Conservation (phyloP, 2,113 vertebrate genomes). For the Bos indicus region DNA sequence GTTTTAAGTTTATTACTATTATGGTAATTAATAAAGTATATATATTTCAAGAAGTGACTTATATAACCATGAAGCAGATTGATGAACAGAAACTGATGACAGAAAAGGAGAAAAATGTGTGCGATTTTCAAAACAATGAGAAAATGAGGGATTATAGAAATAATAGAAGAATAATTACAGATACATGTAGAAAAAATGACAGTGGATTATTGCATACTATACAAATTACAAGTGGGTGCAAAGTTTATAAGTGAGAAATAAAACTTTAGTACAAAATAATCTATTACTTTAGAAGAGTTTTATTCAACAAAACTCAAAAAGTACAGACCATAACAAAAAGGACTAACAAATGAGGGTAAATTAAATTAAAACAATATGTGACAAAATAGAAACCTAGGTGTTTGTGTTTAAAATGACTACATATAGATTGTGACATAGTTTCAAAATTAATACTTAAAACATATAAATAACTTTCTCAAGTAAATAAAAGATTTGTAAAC, state of each 20-base stretch:
- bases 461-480: neutral
- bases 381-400: neutral
- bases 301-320: neutral
- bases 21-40: neutral
- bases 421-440: neutral
- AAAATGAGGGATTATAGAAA: neutral
- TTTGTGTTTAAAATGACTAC: neutral
- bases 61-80: neutral
- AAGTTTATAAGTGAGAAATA: neutral
- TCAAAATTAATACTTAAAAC: neutral
- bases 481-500: too few relatives aligned
- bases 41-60: neutral
- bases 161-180: neutral
- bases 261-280: neutral
- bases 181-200: neutral
- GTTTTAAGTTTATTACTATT: neutral
- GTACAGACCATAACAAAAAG: neutral
- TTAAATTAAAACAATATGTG: neutral
- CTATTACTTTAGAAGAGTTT: neutral
- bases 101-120: neutral
- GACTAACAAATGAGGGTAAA: neutral
- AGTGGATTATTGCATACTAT: neutral
- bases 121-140: neutral
- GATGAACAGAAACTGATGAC: neutral
- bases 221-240: neutral